A percentile compares a stretch with the other conserved stretches of the same genome.
Evolutionary conservation across 2,797 vertebrate species (phyloP).

Genomic region (Naso thynnoides): DNA sequence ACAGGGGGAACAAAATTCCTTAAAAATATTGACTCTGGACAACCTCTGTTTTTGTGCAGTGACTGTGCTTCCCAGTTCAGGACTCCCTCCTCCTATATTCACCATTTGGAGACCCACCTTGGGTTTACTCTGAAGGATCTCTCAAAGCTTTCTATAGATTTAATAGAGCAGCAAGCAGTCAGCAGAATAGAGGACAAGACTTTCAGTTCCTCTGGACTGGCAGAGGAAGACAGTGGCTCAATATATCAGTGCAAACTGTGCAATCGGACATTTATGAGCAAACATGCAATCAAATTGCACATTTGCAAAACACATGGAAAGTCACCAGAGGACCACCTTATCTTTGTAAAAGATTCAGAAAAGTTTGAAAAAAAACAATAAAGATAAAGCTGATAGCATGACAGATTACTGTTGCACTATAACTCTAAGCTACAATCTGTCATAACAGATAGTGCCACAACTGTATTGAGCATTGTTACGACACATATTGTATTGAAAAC

Average conservation of each 20-base stretch:
- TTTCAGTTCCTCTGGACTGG: slow-evolving; percentile 88
- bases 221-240: slow-evolving; percentile 92
- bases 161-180: slow-evolving; percentile 93
- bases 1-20: slow-evolving; percentile 99
- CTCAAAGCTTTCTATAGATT: slow-evolving; percentile 94
- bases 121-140: slow-evolving; percentile 98
- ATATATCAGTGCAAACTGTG: slow-evolving; percentile 98
- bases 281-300: slow-evolving; percentile 99
- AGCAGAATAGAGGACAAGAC: slow-evolving; percentile 91
- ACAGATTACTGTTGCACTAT: slow-evolving; percentile 92
- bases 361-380: slow-evolving; percentile 96
- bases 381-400: slow-evolving; percentile 80
- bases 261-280: slow-evolving; percentile 98
- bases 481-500: slow-evolving; percentile 52
- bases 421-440: slow-evolving; percentile 80
- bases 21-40: slow-evolving; percentile 98
- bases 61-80: slow-evolving; percentile 99
- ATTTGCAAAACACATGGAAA: slow-evolving; percentile 99
- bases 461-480: slow-evolving; percentile 53
- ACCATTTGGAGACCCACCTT: slow-evolving; percentile 97
- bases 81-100: slow-evolving; percentile 96
- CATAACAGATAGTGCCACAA: slow-evolving; percentile 74
- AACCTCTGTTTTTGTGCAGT: slow-evolving; percentile 98
- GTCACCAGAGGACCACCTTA: slow-evolving; percentile 98
- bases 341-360: slow-evolving; percentile 96